A percentile compares a stretch with the other conserved stretches of the same genome.
Conservation (phyloP, 2,113 vertebrate species). For the Microcebus lehilahytsara region DNA sequence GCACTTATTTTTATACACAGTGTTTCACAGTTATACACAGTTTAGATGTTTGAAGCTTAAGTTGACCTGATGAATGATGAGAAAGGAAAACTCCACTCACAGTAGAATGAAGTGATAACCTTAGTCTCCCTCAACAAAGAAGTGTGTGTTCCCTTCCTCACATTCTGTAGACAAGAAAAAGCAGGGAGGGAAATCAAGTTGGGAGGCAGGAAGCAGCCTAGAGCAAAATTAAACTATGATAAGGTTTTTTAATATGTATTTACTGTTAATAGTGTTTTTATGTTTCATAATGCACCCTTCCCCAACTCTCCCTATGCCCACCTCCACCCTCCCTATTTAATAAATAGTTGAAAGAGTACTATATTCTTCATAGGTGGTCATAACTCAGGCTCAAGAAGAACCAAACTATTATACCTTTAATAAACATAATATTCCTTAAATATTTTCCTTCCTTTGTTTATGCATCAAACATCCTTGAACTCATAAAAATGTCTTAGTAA, state of each 20-base stretch:
- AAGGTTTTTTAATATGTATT: background rate
- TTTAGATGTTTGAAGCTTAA: background rate
- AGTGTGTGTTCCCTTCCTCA: background rate
- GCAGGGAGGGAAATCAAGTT: accelerated
- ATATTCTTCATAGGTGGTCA: background rate
- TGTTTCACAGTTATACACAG: background rate
- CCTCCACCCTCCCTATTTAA: background rate
- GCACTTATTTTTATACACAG: background rate
- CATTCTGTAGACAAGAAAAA: background rate
- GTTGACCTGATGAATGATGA: background rate
- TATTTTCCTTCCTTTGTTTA: background rate
- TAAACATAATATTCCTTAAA: background rate
- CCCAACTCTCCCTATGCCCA: background rate
- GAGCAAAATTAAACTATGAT: background rate
- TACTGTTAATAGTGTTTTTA: background rate
- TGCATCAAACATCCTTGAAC: background rate
- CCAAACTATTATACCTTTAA: background rate
- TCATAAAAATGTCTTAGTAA: background rate
- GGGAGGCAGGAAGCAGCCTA: background rate
- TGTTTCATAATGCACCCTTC: background rate
- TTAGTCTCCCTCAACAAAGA: background rate
- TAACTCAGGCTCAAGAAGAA: background rate
- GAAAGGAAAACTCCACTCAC: background rate
- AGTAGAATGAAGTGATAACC: background rate
- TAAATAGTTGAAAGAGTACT: background rate